Conservation (phyloP, 2,113 vertebrate species). For the Corythornis cristatus region DNA sequence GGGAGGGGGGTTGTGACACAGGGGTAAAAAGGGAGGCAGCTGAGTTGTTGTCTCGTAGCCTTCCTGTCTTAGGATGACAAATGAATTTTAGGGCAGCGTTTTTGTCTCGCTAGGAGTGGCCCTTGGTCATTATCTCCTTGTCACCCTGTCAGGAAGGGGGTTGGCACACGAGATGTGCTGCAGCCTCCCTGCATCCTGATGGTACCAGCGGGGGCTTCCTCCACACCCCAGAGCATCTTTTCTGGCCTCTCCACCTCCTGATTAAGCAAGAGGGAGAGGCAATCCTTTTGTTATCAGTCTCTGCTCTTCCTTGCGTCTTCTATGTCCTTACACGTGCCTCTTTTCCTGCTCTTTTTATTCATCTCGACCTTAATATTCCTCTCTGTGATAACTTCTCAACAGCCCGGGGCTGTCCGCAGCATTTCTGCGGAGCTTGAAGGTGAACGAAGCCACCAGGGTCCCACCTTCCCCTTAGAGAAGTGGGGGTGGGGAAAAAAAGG, state of each 20-base stretch:
- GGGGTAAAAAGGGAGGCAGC: background rate
- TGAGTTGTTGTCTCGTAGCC: fast-evolving
- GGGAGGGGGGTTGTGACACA: fast-evolving
- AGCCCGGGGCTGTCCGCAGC: background rate
- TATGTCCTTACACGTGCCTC: fast-evolving
- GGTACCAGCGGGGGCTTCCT: background rate
- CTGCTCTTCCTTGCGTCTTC: background rate
- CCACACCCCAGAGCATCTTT: fast-evolving
- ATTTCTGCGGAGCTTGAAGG: background rate
- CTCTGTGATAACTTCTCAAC: background rate
- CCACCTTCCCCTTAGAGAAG: background rate
- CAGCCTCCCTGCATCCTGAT: background rate
- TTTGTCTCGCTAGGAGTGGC: background rate
- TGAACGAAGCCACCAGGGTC: background rate
- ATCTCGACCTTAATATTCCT: background rate
- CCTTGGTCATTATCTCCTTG: background rate
- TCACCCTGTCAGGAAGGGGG: background rate
- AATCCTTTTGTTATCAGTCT: background rate
- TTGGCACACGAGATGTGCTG: fast-evolving
- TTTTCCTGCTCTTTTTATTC: background rate
- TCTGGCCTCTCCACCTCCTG: fast-evolving
- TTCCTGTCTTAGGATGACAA: fast-evolving
- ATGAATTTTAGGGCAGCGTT: too few species aligned
- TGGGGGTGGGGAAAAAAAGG: background rate
- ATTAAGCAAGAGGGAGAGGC: background rate